Conservation (phyloP, 1,140 invertebrate genomes). For the Drosophila repletoides region DNA sequence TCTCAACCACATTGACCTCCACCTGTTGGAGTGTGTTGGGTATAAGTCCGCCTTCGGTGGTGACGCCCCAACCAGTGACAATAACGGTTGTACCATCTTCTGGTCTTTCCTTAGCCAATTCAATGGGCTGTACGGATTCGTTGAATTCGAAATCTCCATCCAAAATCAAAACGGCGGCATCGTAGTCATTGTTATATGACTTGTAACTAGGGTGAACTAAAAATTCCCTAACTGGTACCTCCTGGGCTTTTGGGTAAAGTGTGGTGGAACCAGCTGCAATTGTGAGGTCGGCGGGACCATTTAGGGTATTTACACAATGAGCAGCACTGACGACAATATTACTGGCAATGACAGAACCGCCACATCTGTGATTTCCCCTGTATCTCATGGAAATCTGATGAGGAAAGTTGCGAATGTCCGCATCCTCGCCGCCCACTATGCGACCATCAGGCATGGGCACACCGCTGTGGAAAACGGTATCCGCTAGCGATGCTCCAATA, state of each 20-base stretch:
- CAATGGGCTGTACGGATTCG: constrained; percentile 54
- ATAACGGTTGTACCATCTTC: constrained; percentile 40
- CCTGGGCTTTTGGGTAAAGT: constrained; percentile 35
- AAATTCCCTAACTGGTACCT: constrained; percentile 44
- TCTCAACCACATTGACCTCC: constrained; percentile 52
- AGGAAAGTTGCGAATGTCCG: constrained; percentile 56
- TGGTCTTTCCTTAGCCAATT: constrained; percentile 51
- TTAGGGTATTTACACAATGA: constrained; percentile 83
- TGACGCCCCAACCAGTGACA: constrained; percentile 72
- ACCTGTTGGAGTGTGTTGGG: constrained; percentile 61
- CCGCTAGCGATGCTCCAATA: constrained; percentile 32
- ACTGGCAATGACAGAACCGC: constrained; percentile 83
- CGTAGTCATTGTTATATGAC: constrained; percentile 58
- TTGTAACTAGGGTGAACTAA: constrained; percentile 61
- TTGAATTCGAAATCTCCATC: constrained; percentile 57
- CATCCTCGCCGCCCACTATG: constrained; percentile 63
- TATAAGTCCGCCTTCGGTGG: constrained; percentile 40
- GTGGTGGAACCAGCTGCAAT: constrained; percentile 63
- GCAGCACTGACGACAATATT: constrained; percentile 84
- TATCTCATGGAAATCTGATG: constrained; percentile 72
- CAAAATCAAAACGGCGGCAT: constrained; percentile 61
- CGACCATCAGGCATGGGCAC: constrained; percentile 68
- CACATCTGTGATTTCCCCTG: constrained; percentile 82
- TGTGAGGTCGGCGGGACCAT: constrained; percentile 28
- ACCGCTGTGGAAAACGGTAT: constrained; percentile 25